Conservation (phyloP, 1,140 invertebrate genomes). For the Lysiphlebus fabarum region DNA sequence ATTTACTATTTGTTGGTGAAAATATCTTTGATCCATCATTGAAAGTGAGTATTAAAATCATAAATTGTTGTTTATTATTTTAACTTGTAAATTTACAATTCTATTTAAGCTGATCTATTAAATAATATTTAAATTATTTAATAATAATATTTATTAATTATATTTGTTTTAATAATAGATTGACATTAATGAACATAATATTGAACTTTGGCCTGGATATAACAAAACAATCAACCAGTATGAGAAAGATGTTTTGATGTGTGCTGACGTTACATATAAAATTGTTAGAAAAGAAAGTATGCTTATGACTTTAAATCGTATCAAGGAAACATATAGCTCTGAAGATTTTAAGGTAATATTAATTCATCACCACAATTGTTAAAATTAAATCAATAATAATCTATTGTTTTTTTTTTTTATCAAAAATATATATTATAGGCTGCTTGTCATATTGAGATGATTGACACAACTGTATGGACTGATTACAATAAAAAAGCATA, state of each 20-base stretch:
- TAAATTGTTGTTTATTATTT: too few relatives aligned
- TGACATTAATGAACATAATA: conserved; percentile 48
- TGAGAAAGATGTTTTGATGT: conserved; percentile 68
- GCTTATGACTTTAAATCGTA: conserved; percentile 54
- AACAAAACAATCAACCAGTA: conserved; percentile 76
- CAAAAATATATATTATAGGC: conserved; percentile 40
- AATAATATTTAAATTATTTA: too few relatives aligned
- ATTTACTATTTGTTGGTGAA: conserved; percentile 69
- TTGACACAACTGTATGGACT: conserved; percentile 63
- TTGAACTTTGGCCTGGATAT: conserved; percentile 76
- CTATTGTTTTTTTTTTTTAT: conserved; percentile 5
- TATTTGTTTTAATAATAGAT: too few relatives aligned
- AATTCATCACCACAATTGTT: too few relatives aligned
- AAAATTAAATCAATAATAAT: not conserved
- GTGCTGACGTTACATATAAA: conserved; percentile 74
- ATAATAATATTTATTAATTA: too few relatives aligned
- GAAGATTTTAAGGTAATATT: conserved; percentile 24
- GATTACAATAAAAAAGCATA: conserved; percentile 76
- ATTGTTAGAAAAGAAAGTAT: conserved; percentile 63
- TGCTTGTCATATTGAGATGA: conserved; percentile 48
- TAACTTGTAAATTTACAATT: too few relatives aligned
- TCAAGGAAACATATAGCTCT: not conserved
- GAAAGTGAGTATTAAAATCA: too few relatives aligned
- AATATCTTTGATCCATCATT: conserved; percentile 74
- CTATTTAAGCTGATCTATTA: too few relatives aligned